Conservation (phyloP, 2,888 invertebrate species). For the Heliconius ethilla region DNA sequence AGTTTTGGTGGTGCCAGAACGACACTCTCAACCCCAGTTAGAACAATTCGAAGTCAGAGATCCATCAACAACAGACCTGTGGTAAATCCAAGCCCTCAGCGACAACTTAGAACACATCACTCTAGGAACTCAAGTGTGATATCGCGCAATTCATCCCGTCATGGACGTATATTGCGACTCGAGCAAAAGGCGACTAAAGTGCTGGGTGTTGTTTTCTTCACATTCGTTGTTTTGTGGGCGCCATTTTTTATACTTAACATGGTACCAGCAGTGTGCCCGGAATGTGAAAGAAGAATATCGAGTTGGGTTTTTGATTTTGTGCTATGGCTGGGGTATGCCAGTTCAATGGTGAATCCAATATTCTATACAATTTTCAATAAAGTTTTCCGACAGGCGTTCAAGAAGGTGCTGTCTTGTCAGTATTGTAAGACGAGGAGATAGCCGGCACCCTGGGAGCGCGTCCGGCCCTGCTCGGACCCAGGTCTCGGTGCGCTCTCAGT, state of each 20-base stretch:
- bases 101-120: conserved; percentile 86
- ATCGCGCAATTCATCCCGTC: conserved; percentile 90
- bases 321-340: conserved; percentile 96
- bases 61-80: conserved; percentile 59
- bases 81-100: conserved; percentile 65
- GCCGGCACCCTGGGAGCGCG: conserved; percentile 80
- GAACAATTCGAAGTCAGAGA: conserved; percentile 67
- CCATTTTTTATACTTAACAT: conserved; percentile 96
- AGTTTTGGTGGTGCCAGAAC: conserved; percentile 87
- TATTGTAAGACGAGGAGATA: conserved; percentile 82
- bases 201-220: conserved; percentile 95
- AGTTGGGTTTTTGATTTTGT: conserved; percentile 92
- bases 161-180: conserved; percentile 91
- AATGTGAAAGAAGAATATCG: conserved; percentile 89
- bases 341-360: conserved; percentile 97
- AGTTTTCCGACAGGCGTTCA: conserved; percentile 94
- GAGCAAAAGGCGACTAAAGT: conserved; percentile 99
- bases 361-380: conserved; percentile 98
- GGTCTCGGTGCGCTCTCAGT: conserved; percentile 77
- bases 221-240: conserved; percentile 97
- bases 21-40: conserved; percentile 79
- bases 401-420: conserved; percentile 90
- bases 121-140: conserved; percentile 91
- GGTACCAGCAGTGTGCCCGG: conserved; percentile 90
- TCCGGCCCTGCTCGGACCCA: conserved; percentile 73